Evolutionary conservation across 2,797 vertebrate species (phyloP).

Genomic region (Lacerta agilis): DNA sequence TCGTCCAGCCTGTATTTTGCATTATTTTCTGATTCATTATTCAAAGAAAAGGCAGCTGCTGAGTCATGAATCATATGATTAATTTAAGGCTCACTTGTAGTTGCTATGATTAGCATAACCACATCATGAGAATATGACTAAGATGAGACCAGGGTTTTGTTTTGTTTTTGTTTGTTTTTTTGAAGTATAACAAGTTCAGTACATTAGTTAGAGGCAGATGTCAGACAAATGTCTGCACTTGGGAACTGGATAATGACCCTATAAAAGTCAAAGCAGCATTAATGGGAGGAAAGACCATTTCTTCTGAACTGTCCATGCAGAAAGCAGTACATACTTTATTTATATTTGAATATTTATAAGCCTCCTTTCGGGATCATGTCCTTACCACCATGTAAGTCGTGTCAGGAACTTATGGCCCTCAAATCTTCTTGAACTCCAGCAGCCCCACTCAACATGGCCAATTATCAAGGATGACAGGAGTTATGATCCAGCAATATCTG

Average conservation of each 20-base stretch:
- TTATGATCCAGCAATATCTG: too few relatives aligned
- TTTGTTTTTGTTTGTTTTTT: conserved; percentile 49
- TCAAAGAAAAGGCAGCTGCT: conserved; percentile 57
- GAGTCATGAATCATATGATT: conserved; percentile 67
- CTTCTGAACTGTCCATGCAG: not conserved
- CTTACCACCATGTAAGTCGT: too few relatives aligned
- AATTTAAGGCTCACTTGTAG: conserved; percentile 65
- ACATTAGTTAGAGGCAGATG: conserved; percentile 62
- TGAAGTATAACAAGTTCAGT: conserved; percentile 53
- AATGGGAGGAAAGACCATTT: not conserved
- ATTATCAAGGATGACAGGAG: too few relatives aligned
- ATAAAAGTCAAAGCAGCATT: conserved; percentile 17
- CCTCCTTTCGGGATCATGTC: not conserved
- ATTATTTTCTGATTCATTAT: conserved; percentile 43
- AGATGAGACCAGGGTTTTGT: conserved; percentile 13
- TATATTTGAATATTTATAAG: not conserved
- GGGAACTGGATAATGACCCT: conserved; percentile 1
- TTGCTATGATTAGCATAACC: conserved; percentile 65
- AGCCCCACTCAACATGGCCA: too few relatives aligned
- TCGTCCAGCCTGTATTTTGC: conserved; percentile 43
- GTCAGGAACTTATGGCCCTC: too few relatives aligned
- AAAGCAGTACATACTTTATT: not conserved
- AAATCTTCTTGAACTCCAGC: too few relatives aligned
- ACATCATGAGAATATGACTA: conserved; percentile 55
- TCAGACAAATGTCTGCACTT: conserved; percentile 37